Evolutionary conservation across 1,140 invertebrate genomes (phyloP).

Genomic region (Sycophaga agraensis): DNA sequence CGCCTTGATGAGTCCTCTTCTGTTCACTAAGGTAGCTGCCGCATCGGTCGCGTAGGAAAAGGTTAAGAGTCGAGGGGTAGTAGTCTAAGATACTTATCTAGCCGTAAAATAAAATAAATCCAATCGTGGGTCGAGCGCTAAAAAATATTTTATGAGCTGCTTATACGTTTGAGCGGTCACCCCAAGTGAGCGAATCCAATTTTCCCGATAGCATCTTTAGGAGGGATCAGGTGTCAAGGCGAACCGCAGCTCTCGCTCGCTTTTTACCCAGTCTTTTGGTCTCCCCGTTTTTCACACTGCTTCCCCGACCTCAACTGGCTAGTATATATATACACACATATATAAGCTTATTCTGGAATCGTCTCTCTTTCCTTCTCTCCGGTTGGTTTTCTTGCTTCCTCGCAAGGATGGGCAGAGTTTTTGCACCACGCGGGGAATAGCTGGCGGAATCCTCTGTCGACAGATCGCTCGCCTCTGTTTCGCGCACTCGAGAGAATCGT

Average conservation of each 20-base stretch:
- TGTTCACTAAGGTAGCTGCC: too few relatives aligned
- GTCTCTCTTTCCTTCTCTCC: neutral
- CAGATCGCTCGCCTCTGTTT: slow-evolving; percentile 22
- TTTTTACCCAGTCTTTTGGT: neutral
- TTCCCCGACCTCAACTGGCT: too few relatives aligned
- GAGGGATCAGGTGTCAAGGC: slow-evolving; percentile 51
- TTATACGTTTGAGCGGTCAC: slow-evolving; percentile 59
- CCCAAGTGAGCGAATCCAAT: slow-evolving; percentile 56
- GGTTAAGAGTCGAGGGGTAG: slow-evolving; percentile 18
- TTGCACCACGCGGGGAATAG: neutral
- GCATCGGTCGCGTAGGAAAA: neutral
- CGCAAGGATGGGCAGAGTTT: neutral
- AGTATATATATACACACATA: too few relatives aligned
- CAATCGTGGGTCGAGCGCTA: slow-evolving; percentile 47
- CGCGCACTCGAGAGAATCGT: slow-evolving; percentile 3
- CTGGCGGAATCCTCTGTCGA: slow-evolving; percentile 13
- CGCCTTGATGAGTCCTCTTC: too few relatives aligned
- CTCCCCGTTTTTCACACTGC: neutral
- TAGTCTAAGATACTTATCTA: slow-evolving; percentile 49
- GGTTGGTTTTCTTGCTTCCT: neutral
- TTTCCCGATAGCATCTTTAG: slow-evolving; percentile 58
- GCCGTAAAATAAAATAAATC: slow-evolving; percentile 56
- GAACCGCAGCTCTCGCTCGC: slow-evolving; percentile 18
- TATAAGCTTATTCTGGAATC: too few relatives aligned
- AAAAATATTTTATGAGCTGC: slow-evolving; percentile 59